Base-by-base conservation (phyloP, 2,888 invertebrate species). In the Paralinhomoeus sp. region DNA sequence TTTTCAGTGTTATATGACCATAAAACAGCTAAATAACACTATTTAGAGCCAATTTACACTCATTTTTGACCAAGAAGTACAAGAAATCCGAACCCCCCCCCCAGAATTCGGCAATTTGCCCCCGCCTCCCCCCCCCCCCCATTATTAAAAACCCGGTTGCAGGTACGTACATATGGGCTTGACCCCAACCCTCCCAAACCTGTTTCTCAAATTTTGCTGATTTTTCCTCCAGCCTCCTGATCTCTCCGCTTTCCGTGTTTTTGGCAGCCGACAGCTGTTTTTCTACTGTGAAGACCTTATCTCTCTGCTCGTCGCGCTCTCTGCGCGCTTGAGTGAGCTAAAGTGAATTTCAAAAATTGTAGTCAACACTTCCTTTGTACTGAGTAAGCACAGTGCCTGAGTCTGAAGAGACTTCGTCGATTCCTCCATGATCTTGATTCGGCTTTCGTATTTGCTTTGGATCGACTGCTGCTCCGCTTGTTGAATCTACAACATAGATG, bases 391-490 rank as follows among this genome's bases (percentile, higher is more conserved):
- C n/a, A n/a, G n/a, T n/a, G 57, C 56, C 53, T 58, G 59, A 2
- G 54, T 51, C 41, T 60, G 60, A 12, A 60, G 43, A 2, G 53
- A 49, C 45, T 59, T 60, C 48, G 56, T 61, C 17, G 57, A 61
- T 34, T 57, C 60, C 42, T 60, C 60, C 57, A 61, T 61, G 37
- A 60, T 57, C 44, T 56, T 51, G 53, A 60, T 57, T 27, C 59
- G 40, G 33, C 54, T 54, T 13, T 56, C 54, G 50, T 58, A 60
- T 48, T 60, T 60, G 40, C 58, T 54, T 41, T 60, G 60, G 41
- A 59, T 50, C 1, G 60, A 56, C 40, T 60, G 58, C 39, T 55
- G 52, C 44, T 60, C 60, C 56, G 54, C 2, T 48, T 50, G 45
- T 52, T 47, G 47, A 51, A 49, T 49, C 50, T 38, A 21, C n/a